A percentile compares a stretch with the other conserved stretches of the same genome.
Evolutionary conservation across 2,797 vertebrate species (phyloP).

Genomic region (Notoglanidium macrostoma): DNA sequence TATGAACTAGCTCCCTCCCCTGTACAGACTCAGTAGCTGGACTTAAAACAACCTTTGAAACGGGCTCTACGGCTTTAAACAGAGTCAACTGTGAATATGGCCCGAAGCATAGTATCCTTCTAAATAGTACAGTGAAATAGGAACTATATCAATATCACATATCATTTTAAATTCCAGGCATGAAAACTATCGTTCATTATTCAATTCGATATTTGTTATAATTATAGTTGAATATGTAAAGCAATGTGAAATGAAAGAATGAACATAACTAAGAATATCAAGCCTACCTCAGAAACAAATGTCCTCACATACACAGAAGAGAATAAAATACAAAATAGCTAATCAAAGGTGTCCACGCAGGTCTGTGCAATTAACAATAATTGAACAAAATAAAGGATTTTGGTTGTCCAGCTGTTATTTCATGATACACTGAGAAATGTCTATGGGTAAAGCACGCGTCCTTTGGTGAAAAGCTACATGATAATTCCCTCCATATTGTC

Average conservation of each 20-base stretch:
- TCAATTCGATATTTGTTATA: not conserved
- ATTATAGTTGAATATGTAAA: not conserved
- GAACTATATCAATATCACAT: not conserved
- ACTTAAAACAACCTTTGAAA: not conserved
- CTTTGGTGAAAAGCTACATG: not conserved
- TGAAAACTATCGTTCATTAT: not conserved
- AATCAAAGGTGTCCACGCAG: not conserved
- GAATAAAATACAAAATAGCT: too few species aligned
- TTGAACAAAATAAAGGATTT: not conserved
- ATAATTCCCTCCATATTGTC: not conserved
- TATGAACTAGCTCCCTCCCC: slow-evolving; percentile 69
- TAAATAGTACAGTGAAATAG: not conserved
- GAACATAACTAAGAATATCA: not conserved
- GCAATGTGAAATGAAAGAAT: not conserved
- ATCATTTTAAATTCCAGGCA: not conserved
- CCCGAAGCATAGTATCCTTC: not conserved
- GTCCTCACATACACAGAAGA: not conserved
- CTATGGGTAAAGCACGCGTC: not conserved
- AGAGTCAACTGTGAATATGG: not conserved
- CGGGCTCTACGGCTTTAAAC: not conserved
- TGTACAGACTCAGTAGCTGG: slow-evolving; percentile 59
- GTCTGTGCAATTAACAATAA: not conserved
- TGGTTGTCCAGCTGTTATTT: not conserved
- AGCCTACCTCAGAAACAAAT: not conserved
- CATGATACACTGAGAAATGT: not conserved